Percentiles rank a stretch among this genome's conserved stretches.
Conservation (phyloP, 2,797 vertebrate genomes). For the Molossus molossus region DNA sequence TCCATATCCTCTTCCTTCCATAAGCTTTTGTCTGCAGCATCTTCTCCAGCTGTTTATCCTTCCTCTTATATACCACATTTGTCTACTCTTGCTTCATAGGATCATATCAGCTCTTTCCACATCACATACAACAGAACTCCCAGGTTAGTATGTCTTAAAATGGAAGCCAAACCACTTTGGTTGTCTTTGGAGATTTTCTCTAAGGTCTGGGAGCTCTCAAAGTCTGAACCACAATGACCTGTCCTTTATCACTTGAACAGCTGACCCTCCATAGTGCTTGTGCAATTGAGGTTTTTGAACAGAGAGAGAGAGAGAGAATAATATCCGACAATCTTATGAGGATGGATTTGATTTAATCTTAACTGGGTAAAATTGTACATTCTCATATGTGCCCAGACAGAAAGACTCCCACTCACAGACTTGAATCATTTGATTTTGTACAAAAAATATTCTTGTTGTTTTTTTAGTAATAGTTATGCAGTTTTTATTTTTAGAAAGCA, state of each 20-base stretch:
- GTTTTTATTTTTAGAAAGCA: slow-evolving; percentile 46
- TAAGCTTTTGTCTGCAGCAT: not conserved
- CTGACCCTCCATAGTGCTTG: not conserved
- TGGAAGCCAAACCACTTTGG: not conserved
- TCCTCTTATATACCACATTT: not conserved
- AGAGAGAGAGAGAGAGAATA: not conserved
- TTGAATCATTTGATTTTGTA: slow-evolving; percentile 13
- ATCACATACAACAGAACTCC: not conserved
- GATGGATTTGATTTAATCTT: slow-evolving; percentile 44
- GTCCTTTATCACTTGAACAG: not conserved
- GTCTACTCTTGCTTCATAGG: not conserved
- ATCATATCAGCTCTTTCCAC: not conserved
- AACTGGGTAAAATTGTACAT: slow-evolving; percentile 26
- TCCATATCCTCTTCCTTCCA: not conserved
- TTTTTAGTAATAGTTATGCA: not conserved
- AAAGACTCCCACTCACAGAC: not conserved
- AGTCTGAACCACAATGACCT: not conserved
- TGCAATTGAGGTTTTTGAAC: slow-evolving; percentile 15
- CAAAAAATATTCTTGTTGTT: slow-evolving; percentile 14
- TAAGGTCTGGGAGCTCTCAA: not conserved
- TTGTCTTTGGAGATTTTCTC: not conserved
- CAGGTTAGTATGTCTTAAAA: not conserved
- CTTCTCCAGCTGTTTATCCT: not conserved
- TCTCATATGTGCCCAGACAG: not conserved
- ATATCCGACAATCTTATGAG: not conserved